phyloP scores from a whole-genome alignment of 2,113 vertebrate species.

The Felis chaus region DNA sequence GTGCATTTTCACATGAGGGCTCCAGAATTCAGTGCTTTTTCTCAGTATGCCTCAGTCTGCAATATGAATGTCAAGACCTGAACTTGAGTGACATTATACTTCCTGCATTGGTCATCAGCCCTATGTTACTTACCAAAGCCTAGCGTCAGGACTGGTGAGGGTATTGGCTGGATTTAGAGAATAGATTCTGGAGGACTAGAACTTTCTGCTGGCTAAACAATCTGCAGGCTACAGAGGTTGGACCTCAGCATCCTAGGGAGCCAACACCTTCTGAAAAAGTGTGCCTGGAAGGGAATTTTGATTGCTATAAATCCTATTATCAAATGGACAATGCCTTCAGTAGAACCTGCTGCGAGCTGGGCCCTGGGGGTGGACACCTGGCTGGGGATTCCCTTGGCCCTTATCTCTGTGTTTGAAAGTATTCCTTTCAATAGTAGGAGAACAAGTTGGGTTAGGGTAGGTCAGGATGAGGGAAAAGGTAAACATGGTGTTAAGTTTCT shows the following conservation, averaged over 20 bases:
- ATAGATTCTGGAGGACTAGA: neutral
- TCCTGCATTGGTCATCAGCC: neutral
- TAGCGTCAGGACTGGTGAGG: neutral
- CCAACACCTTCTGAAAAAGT: neutral
- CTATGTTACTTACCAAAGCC: neutral
- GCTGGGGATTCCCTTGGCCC: neutral
- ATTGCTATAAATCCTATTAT: neutral
- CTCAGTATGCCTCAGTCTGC: neutral
- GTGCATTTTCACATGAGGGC: neutral
- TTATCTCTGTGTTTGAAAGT: neutral
- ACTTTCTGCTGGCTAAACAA: neutral
- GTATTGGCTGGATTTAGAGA: neutral
- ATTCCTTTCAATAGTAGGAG: slow-evolving; percentile 11
- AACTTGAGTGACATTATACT: neutral
- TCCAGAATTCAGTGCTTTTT: neutral
- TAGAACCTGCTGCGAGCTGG: neutral
- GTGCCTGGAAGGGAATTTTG: neutral
- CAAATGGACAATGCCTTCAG: neutral
- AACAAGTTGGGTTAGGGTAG: neutral
- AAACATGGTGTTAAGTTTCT: slow-evolving; percentile 16
- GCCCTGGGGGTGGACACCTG: neutral
- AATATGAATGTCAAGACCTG: neutral
- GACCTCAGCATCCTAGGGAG: neutral
- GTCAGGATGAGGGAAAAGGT: slow-evolving; percentile 14
- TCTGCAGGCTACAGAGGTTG: neutral